Conservation (phyloP, 2,797 vertebrate species). For the Stomatorhinus walkeri region DNA sequence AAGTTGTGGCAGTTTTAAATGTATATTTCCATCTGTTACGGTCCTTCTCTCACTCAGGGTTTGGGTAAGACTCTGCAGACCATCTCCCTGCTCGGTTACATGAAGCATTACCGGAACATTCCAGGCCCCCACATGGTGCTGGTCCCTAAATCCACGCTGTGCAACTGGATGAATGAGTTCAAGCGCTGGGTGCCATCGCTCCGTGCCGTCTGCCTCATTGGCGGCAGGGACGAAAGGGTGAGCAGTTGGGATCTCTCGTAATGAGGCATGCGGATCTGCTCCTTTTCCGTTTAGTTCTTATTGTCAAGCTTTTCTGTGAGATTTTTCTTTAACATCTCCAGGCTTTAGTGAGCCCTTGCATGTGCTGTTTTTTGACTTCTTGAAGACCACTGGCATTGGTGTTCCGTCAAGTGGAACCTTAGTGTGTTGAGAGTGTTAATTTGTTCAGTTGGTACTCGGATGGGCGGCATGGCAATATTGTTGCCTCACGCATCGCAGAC, state of each 20-base stretch:
- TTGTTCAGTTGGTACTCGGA: not conserved
- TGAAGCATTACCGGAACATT: conserved; percentile 98
- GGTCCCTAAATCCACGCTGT: conserved; percentile 95
- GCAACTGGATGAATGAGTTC: conserved; percentile 99
- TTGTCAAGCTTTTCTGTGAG: not conserved
- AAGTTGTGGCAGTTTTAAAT: not conserved
- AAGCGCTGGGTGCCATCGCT: conserved; percentile 97
- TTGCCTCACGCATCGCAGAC: not conserved
- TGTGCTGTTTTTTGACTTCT: not conserved
- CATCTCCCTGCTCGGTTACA: conserved; percentile 92
- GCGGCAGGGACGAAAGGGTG: conserved; percentile 88
- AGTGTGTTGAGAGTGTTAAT: not conserved
- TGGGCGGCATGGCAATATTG: not conserved
- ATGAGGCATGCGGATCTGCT: not conserved
- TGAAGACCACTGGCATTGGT: not conserved
- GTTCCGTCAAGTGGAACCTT: not conserved
- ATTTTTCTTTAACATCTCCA: not conserved
- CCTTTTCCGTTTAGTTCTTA: not conserved
- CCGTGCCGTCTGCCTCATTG: conserved; percentile 89
- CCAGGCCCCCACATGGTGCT: conserved; percentile 97
- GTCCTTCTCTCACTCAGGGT: conserved; percentile 61
- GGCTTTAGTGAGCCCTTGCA: not conserved
- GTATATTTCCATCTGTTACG: not conserved
- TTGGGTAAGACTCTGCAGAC: conserved; percentile 96
- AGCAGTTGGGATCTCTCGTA: not conserved